Conservation (phyloP, 2,113 vertebrate genomes). For the Callipepla squamata region DNA sequence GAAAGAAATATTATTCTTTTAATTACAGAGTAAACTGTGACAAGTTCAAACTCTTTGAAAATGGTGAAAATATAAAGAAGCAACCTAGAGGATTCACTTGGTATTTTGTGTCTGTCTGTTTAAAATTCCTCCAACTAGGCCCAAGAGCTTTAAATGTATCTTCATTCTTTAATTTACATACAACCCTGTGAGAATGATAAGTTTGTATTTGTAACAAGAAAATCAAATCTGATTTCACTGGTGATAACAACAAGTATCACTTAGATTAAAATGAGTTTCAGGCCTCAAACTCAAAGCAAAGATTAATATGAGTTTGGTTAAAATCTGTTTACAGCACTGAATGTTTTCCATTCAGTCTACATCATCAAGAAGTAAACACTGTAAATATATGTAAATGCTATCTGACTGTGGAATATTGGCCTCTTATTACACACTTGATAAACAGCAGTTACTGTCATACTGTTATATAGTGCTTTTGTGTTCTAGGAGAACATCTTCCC, state of each 20-base stretch:
- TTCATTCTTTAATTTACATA: background rate
- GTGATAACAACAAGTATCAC: slow-evolving; percentile 4
- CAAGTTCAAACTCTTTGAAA: background rate
- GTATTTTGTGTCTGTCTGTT: background rate
- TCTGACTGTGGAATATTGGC: background rate
- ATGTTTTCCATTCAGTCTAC: background rate
- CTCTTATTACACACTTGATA: slow-evolving; percentile 2
- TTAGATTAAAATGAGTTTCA: slow-evolving; percentile 45
- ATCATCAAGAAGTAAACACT: background rate
- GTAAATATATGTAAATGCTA: slow-evolving; percentile 3
- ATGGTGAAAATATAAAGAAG: background rate
- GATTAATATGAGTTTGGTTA: slow-evolving; percentile 6
- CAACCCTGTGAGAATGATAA: background rate
- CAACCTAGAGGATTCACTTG: background rate
- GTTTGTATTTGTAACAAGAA: slow-evolving; percentile 16
- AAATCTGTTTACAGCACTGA: background rate
- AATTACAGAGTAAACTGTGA: background rate
- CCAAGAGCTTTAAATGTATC: slow-evolving; percentile 1
- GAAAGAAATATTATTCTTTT: background rate
- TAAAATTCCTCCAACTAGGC: slow-evolving; percentile 22
- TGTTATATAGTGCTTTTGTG: background rate
- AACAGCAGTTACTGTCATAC: background rate
- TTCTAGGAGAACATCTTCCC: background rate
- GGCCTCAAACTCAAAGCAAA: background rate
- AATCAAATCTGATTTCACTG: slow-evolving; percentile 43